Percentiles rank a stretch among this genome's conserved stretches.
phyloP scores from a whole-genome alignment of 2,797 vertebrate genomes.

The Pseudomugil tenellus region DNA sequence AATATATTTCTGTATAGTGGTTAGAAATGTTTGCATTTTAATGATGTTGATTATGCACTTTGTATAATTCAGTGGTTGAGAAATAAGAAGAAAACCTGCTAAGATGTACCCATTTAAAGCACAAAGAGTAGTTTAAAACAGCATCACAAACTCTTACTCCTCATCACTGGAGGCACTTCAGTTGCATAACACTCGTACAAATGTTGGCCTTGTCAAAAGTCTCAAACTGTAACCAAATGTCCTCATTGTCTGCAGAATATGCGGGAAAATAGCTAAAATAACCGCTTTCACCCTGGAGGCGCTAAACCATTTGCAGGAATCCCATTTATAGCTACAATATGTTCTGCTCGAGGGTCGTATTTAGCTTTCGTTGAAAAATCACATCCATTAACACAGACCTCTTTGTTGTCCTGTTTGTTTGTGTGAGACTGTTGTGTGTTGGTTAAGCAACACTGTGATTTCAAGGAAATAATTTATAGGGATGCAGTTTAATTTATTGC shows the following conservation, averaged over 20 bases:
- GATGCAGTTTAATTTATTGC: not conserved
- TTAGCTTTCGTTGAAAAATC: not conserved
- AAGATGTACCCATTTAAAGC: conserved; percentile 5
- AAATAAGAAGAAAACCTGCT: conserved; percentile 23
- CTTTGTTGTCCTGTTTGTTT: not conserved
- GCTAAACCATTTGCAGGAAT: conserved; percentile 9
- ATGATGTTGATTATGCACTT: not conserved
- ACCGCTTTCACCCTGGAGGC: not conserved
- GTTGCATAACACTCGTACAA: conserved; percentile 32
- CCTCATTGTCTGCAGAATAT: conserved; percentile 11
- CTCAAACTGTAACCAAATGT: conserved; percentile 1
- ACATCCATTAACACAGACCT: not conserved
- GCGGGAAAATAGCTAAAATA: not conserved
- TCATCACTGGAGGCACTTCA: conserved; percentile 2
- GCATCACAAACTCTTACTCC: conserved; percentile 8
- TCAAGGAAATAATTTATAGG: not conserved
- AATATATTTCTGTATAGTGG: too few relatives aligned
- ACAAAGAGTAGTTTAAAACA: conserved; percentile 4
- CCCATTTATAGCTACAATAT: not conserved
- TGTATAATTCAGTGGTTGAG: not conserved
- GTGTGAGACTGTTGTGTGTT: not conserved
- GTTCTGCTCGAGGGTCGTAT: not conserved
- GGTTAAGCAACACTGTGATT: not conserved
- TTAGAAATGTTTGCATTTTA: not conserved
- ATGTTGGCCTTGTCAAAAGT: not conserved